These are phyloP conservation scores for Philonicus albiceps DNA, from an alignment of 2,888 invertebrate genomes.

Conservation along the genomic window DNA sequence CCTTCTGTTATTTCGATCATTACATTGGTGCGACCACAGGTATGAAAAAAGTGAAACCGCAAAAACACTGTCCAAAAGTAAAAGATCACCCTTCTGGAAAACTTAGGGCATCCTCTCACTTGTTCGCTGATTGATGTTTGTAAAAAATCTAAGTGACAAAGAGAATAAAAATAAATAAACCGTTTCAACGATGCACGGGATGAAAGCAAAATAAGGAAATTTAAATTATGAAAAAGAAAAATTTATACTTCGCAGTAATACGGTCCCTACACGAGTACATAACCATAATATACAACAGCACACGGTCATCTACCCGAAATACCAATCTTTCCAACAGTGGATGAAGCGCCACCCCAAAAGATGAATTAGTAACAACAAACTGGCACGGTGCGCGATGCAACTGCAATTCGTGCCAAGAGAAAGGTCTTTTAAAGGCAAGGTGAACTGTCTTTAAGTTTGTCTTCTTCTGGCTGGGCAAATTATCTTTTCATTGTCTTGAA, in stretches of 20 bases:
- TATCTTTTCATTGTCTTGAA: slow-evolving; percentile 34
- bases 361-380: slow-evolving; percentile 23
- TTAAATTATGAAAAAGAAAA: not conserved
- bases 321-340: not conserved
- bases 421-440: slow-evolving; percentile 31
- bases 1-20: not conserved
- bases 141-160: not conserved
- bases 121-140: not conserved
- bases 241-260: not conserved
- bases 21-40: not conserved
- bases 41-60: not conserved
- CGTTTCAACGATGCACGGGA: not conserved
- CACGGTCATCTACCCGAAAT: slow-evolving; percentile 10
- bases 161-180: slow-evolving; percentile 9
- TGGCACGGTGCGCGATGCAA: not conserved
- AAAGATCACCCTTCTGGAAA: not conserved
- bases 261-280: not conserved
- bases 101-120: not conserved
- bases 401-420: slow-evolving; percentile 31
- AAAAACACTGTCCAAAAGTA: not conserved
- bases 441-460: slow-evolving; percentile 38
- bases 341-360: slow-evolving; percentile 30
- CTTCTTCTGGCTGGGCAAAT: slow-evolving; percentile 18
- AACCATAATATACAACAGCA: not conserved
- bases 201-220: not conserved